Base-by-base conservation (phyloP, 2,888 invertebrate species). In the Hydrotaea diabolus region DNA sequence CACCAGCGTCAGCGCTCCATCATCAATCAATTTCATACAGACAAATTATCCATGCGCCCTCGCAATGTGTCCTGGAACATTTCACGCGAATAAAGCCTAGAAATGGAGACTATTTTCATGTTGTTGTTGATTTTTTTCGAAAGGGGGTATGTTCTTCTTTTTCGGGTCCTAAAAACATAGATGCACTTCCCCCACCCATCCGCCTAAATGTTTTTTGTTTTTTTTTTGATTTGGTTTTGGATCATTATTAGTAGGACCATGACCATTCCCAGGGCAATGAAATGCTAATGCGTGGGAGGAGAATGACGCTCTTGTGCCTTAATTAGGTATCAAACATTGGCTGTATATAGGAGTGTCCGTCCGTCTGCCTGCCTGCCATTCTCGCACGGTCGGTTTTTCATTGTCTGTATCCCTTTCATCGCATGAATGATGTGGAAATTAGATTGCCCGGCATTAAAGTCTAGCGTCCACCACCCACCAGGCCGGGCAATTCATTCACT, bases 1-100 rank as follows among this genome's bases (percentile, higher is more conserved):
- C 31, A 31, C 5, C 62, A 31, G 13, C 59, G 5, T 9, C 26
- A 43, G 26, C 73, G 17, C 17, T 11, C 36, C 72, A 43, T 77
- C 49, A 83, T 83, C 79, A 80, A 80, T 83, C 83, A 78, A 79
- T 66, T 57, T 15, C 15, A 64, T 26, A 57, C 31, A 77, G 46
- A 72, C 43, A 15, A 69, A 36, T 78, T 57, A 36, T 64, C 15
- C 21, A 17, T 62, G 26, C 21, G 31, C n/a, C 9, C 55, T 43
- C 21, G 46, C 11, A 46, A 23, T 43, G 39, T 66, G 19, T 66
- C 19, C 43, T 43, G 21, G 43, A 66, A 19, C 13, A 39, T 64
- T 26, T 59, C 64, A 13, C 21, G 5, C 39, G 9, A 66, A n/a
- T 46, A 7, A 59, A 59, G 21, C 69, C 69, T 39, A 31, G 11